Evolutionary conservation across 2,797 vertebrate genomes (phyloP), one percentile per base, ranked within the genome.

Genomic region (Pangasius djambal): DNA sequence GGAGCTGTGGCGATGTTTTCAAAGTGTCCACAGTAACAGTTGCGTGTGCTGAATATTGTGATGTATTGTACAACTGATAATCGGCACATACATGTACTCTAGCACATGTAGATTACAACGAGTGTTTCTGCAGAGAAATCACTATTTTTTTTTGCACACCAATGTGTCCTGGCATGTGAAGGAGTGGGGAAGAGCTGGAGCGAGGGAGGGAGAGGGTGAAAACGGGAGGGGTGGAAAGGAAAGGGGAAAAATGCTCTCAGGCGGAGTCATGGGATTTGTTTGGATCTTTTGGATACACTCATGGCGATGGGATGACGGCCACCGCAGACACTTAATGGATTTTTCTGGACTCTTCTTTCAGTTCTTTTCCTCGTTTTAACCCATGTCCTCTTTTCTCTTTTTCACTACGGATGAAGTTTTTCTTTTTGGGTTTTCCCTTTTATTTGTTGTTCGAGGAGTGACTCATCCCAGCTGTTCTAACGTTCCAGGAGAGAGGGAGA

Each of bases 231-330:
- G 86, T 37, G 48, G 74, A 79, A 75, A 31, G 25, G 59, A 63
- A 69, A 65, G 37, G 31, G 65, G 87, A 87, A 89, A 88, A 83
- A 87, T 83, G 69, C 52, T 90, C 65, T 61, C 37, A 88, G 90
- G 79, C 59, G 79, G 85, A 90, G 79, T 89, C 86, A 83, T 89
- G 44, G 86, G 88, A 88, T 85, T 90, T 90, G 86, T 91, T 91
- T 87, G 59, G 77, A 50, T 12, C 83, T 88, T 88, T 85, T 84
- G 82, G 83, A 34, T 67, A 90, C 69, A 20, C 25, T 69, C 85
- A 65, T 86, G 63, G 52, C 16, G 10, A 13, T 87, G 89, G 81
- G 8, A 78, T 77, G 63, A 75, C 44, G 4, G 87, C 22, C 31
- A 61, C 84, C 40, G 69, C 40, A 40, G 67, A 67, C 77, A 61